phyloP scores from a whole-genome alignment of 2,888 invertebrate genomes.

The Pristionchus fissidentatus region DNA sequence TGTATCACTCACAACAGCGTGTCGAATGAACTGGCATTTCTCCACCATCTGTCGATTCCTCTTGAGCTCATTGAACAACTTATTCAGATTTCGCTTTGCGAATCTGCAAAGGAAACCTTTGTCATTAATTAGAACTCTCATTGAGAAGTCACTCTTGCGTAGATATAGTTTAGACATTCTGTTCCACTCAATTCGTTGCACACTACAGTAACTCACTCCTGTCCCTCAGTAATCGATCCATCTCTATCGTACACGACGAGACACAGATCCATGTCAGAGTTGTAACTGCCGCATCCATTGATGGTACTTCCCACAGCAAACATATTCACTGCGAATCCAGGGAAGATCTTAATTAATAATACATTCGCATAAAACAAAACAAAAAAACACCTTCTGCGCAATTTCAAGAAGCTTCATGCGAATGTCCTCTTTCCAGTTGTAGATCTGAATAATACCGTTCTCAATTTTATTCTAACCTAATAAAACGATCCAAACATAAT shows the following conservation, averaged over 20 bases:
- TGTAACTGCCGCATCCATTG: slow-evolving; percentile 73
- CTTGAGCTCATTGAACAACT: background rate
- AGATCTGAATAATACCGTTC: background rate
- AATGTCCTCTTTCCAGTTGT: slow-evolving; percentile 33
- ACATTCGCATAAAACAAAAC: background rate
- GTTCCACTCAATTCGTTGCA: background rate
- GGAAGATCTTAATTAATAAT: background rate
- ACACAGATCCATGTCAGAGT: slow-evolving; percentile 74
- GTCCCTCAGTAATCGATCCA: slow-evolving; percentile 8
- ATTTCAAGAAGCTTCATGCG: background rate
- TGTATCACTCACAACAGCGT: slow-evolving; percentile 48
- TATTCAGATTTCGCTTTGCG: slow-evolving; percentile 11
- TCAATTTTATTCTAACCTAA: background rate
- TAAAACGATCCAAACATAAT: too few species aligned
- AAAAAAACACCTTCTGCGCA: background rate
- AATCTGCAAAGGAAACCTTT: background rate
- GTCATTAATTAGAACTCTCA: too few species aligned
- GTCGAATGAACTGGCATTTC: slow-evolving; percentile 47
- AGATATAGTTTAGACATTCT: too few species aligned
- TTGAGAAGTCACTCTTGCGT: too few species aligned
- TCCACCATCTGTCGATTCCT: background rate
- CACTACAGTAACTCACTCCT: slow-evolving; percentile 21
- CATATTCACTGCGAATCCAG: slow-evolving; percentile 29
- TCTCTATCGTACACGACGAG: slow-evolving; percentile 47
- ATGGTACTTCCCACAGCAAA: slow-evolving; percentile 68